phyloP scores from a whole-genome alignment of 2,888 invertebrate species.

The Ormyrus nitidulus region DNA sequence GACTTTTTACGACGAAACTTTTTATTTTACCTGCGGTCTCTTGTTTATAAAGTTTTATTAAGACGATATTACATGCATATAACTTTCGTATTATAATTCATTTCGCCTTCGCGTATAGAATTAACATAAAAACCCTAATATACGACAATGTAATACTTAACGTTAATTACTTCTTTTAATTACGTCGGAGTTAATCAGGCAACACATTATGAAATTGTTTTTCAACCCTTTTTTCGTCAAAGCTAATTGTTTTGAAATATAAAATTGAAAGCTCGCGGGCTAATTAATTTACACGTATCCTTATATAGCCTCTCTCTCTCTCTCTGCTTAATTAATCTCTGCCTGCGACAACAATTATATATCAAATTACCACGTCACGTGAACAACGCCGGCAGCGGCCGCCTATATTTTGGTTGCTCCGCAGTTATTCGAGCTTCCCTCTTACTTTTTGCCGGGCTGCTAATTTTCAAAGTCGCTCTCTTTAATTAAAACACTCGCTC shows the following conservation, averaged over 20 bases:
- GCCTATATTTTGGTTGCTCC: no score
- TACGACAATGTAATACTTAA: no score
- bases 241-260: background rate
- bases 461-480: background rate
- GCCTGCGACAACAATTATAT: conserved; percentile 25
- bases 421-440: background rate
- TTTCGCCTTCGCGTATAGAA: no score
- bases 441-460: background rate
- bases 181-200: no score
- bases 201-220: no score
- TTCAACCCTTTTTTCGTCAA: background rate
- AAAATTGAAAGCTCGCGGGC: background rate
- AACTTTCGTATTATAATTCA: no score
- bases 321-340: conserved; percentile 38
- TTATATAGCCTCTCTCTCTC: background rate
- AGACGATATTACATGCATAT: no score
- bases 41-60: no score
- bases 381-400: no score
- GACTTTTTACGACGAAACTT: background rate
- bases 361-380: conserved; percentile 4
- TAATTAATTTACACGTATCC: conserved; percentile 32
- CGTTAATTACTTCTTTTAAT: no score
- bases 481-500: conserved; percentile 15
- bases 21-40: no score
- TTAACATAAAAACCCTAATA: no score